These are phyloP conservation scores for Cotesia glomerata DNA, from an alignment of 1,140 invertebrate genomes.

Conservation along the genomic window DNA sequence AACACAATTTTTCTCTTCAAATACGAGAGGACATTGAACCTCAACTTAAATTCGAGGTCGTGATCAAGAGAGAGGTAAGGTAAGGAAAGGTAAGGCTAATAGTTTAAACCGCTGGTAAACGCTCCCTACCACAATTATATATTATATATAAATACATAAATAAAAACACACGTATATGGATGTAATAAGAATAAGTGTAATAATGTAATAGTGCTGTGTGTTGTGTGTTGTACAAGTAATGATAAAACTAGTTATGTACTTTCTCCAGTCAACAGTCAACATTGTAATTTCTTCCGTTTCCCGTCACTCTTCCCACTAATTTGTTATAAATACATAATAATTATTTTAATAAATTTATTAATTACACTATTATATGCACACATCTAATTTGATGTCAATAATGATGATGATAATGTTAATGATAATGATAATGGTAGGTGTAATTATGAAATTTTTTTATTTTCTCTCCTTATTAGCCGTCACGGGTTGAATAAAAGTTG, in stretches of 20 bases:
- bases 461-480: neutral
- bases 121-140: constrained; percentile 10
- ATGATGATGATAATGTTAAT: no score
- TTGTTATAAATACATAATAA: no score
- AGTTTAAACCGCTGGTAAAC: constrained; percentile 22
- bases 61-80: constrained; percentile 36
- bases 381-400: no score
- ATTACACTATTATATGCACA: no score
- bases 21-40: constrained; percentile 46
- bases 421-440: neutral
- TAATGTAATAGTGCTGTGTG: no score
- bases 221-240: constrained; percentile 35
- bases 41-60: constrained; percentile 48
- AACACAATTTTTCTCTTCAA: no score
- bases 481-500: neutral
- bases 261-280: neutral
- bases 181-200: neutral
- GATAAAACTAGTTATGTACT: constrained; percentile 11
- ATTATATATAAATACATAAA: no score
- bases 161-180: no score
- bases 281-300: neutral
- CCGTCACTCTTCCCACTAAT: neutral
- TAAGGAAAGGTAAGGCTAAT: neutral
- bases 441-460: neutral
- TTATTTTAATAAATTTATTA: no score